Conservation (phyloP, 2,113 vertebrate species). For the Tetrao urogallus region DNA sequence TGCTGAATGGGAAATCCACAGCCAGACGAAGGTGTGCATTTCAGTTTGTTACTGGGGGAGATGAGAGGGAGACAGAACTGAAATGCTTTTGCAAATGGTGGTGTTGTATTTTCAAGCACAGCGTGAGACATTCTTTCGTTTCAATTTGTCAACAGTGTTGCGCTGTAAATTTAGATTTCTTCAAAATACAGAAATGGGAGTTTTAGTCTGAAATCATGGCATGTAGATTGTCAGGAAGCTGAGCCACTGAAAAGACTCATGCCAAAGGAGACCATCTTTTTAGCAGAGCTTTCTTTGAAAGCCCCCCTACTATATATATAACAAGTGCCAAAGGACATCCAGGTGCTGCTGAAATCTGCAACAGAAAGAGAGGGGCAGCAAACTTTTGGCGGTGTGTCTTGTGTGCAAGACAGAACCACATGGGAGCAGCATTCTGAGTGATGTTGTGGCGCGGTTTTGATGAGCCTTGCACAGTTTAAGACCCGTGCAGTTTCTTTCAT, state of each 20-base stretch:
- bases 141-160: not conserved
- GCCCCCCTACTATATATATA: not conserved
- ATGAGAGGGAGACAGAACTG: not conserved
- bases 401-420: not conserved
- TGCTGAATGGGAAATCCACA: not conserved
- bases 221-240: not conserved
- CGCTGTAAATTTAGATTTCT: not conserved
- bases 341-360: not conserved
- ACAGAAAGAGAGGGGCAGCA: not conserved
- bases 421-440: not conserved
- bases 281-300: not conserved
- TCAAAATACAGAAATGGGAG: not conserved
- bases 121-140: not conserved
- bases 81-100: not conserved
- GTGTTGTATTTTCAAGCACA: not conserved
- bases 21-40: not conserved
- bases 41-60: not conserved
- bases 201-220: not conserved
- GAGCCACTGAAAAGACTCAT: not conserved
- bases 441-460: not conserved
- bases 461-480: not conserved
- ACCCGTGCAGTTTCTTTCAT: not conserved
- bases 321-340: not conserved
- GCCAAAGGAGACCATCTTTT: not conserved
- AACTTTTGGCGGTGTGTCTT: not conserved